Base-by-base conservation (phyloP, 2,113 vertebrate species). In the Entelurus aequoreus region DNA sequence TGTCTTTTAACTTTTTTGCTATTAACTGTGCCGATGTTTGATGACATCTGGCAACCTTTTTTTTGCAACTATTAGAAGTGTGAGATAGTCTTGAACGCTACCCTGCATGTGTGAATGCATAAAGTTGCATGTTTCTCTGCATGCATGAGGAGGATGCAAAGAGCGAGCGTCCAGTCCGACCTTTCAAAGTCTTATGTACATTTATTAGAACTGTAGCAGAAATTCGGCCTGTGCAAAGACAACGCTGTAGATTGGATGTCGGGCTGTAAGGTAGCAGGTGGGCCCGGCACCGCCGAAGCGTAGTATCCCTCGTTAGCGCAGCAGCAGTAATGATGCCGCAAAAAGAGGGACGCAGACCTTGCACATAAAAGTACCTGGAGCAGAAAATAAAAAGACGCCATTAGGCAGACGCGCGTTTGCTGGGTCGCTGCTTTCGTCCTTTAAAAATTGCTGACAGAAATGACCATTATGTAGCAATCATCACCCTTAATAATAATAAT, bases 321-420 rank as follows among this genome's bases (percentile, higher is more conserved):
- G 66, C 36, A 46, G 79, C 84, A 71, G 75, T 90, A 88, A 91
- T 84, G 87, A 88, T 82, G 75, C 82, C 70, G 64, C 82, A 67
- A 60, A 72, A 86, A 87, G 79, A 86, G 84, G 76, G 77, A 75
- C 74, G 80, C 74, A 88, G 90, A 90, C 82, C 91, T 87, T 88
- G 90, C 87, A 86, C 90, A 92, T 92, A 91, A 92, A 92, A 92
- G 71, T 85, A 89, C 83, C 85, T 84, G 88, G 90, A 87, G 90
- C 90, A 90, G 91, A 91, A 92, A 92, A 91, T 90, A 90, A 89
- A 89, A 87, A 81, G 86, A 84, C 66, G 77, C 82, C 88, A 91
- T 90, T 88, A 90, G 87, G 88, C 91, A 92, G 91, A 91, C 90
- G 90, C 81, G 89, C 86, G 76, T 84, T 89, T 90, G 84, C 87